Evolutionary conservation across 2,797 vertebrate species (phyloP), one percentile per base, ranked within the genome.

Genomic region (Melanotaenia nigrans): DNA sequence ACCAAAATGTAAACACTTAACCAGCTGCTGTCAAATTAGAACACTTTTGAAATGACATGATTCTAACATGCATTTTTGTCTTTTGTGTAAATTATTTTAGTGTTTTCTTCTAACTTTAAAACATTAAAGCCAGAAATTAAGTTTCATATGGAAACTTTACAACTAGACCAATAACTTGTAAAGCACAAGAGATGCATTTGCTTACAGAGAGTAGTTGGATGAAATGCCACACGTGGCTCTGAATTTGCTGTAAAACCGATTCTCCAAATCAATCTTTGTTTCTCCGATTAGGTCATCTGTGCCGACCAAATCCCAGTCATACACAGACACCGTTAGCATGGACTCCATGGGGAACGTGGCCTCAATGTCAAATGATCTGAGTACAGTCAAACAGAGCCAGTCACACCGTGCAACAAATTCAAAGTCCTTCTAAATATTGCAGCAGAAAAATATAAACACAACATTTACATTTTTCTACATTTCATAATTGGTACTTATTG

Each of bases 261-360:
- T 99, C 92, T 99, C 98, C 90, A 99, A 89, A 88, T 99, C 98
- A 0, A 99, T 97, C 92, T 96, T 98, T 67, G 97, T 99, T 85
- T 99, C 98, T 32, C 98, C 98, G 0, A 99, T 99, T 87, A 99
- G 95, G 87, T 99, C 98, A 0, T 99, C 98, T 0, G 96, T 97
- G 75, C 98, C 97, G 6, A 99, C 98, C 90, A 99, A 70, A 77
- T 99, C 98, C 98, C 98, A 99, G 93, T 99, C 98, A 0, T 97
- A 98, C 68, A 99, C 92, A 0, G 97, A 95, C 78, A 99, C 97
- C 0, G 96, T 97, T 59, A 99, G 90, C 97, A 99, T 96, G 73
- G 97, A 99, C 88, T 99, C 97, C 97, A 98, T 98, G 79, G 98
- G 98, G 85, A 99, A 99, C 0, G 94, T 96, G 77, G 96, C 97